phyloP scores from a whole-genome alignment of 1,140 invertebrate genomes.

The Drosophila ohnishii region DNA sequence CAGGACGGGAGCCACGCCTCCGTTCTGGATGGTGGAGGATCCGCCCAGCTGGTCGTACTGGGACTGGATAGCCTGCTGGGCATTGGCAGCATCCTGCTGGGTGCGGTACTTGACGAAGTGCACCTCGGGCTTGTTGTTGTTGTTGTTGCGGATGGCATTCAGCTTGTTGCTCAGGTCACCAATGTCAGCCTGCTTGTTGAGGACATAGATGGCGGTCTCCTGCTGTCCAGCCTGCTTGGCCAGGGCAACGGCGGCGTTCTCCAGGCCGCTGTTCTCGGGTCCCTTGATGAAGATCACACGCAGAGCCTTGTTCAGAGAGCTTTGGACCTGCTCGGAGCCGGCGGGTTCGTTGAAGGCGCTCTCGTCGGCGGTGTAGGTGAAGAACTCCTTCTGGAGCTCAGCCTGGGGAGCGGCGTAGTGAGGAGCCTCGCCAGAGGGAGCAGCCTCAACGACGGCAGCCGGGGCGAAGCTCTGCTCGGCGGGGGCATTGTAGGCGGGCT shows the following conservation, averaged over 20 bases:
- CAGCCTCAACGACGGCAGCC: slow-evolving; percentile 17
- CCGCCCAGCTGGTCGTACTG: slow-evolving; percentile 79
- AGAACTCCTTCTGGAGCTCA: slow-evolving; percentile 78
- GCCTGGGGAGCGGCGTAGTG: slow-evolving; percentile 45
- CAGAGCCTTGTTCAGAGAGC: slow-evolving; percentile 57
- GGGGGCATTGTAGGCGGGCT: slow-evolving; percentile 25
- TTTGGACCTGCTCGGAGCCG: slow-evolving; percentile 52
- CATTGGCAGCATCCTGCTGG: slow-evolving; percentile 69
- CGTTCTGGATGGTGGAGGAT: slow-evolving; percentile 57
- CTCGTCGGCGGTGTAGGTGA: slow-evolving; percentile 70
- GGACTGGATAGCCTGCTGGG: slow-evolving; percentile 68
- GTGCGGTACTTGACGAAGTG: slow-evolving; percentile 81
- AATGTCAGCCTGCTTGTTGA: slow-evolving; percentile 77
- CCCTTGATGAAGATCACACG: slow-evolving; percentile 79
- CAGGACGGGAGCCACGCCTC: slow-evolving; percentile 70
- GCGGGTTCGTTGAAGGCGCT: slow-evolving; percentile 63
- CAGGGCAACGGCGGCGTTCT: slow-evolving; percentile 68
- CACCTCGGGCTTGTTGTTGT: slow-evolving; percentile 74
- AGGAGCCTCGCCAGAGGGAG: slow-evolving; percentile 45
- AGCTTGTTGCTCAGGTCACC: slow-evolving; percentile 71
- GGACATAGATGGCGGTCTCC: slow-evolving; percentile 77
- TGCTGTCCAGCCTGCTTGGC: slow-evolving; percentile 74
- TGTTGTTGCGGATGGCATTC: slow-evolving; percentile 60
- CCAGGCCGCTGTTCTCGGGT: slow-evolving; percentile 71
- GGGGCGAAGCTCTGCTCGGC: slow-evolving; percentile 12